Conservation (phyloP, 2,888 invertebrate species). For the Lasioglossum oenotherae region DNA sequence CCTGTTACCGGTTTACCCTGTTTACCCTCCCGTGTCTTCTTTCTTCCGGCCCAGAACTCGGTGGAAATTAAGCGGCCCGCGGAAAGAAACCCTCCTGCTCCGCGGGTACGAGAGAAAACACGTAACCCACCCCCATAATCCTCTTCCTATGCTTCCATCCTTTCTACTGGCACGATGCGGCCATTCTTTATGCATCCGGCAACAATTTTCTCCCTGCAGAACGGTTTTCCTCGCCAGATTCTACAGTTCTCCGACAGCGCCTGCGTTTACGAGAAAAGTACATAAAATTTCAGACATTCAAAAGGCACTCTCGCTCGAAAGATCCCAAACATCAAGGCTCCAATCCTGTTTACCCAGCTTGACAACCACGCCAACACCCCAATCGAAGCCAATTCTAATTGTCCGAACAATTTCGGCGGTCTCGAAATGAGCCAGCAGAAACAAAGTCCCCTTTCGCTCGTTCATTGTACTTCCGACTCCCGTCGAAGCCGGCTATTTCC, state of each 20-base stretch:
- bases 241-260: not conserved
- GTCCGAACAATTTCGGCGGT: not conserved
- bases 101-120: not conserved
- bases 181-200: not conserved
- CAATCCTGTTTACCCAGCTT: not conserved
- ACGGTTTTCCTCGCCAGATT: not conserved
- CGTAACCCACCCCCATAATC: not conserved
- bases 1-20: not conserved
- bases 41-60: not conserved
- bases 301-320: no score
- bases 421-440: not conserved
- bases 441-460: conserved; percentile 35
- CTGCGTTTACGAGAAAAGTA: no score
- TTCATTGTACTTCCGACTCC: conserved; percentile 71
- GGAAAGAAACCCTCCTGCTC: not conserved
- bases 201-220: not conserved
- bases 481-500: conserved; percentile 68
- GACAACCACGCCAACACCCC: not conserved
- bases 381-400: not conserved
- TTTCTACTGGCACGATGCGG: not conserved
- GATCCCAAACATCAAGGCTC: not conserved
- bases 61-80: not conserved
- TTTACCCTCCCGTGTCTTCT: not conserved
- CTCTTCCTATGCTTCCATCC: not conserved
- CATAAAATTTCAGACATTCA: no score